phyloP scores from a whole-genome alignment of 2,797 vertebrate species.

The Phataginus tricuspis region DNA sequence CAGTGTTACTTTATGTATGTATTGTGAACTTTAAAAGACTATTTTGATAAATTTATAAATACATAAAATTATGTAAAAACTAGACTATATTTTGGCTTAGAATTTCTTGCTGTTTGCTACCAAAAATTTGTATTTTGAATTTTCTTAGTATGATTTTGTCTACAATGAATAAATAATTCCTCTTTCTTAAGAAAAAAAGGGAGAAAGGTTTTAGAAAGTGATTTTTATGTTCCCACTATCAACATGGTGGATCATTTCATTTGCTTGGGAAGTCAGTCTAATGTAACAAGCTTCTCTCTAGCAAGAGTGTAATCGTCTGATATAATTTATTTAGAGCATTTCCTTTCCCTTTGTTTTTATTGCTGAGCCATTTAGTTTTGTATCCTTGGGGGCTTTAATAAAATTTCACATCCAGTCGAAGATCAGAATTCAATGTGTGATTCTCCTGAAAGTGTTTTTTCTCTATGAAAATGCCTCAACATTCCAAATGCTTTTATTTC shows the following conservation, averaged over 20 bases:
- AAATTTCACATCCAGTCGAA: conserved; percentile 13
- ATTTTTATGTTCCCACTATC: conserved; percentile 62
- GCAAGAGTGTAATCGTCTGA: not conserved
- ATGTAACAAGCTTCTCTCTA: conserved; percentile 47
- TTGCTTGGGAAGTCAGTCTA: conserved; percentile 57
- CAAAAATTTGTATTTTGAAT: conserved; percentile 84
- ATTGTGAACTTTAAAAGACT: conserved; percentile 82
- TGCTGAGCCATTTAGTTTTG: conserved; percentile 4
- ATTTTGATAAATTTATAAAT: conserved; percentile 86
- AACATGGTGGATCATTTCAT: conserved; percentile 39
- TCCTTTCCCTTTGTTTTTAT: not conserved
- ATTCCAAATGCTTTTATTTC: conserved; percentile 54
- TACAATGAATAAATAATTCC: conserved; percentile 56
- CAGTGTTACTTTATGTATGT: conserved; percentile 86
- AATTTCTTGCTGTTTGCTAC: conserved; percentile 83
- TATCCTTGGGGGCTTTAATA: not conserved
- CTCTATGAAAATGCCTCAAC: not conserved
- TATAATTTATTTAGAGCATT: not conserved
- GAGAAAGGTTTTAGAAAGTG: conserved; percentile 57
- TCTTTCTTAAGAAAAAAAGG: conserved; percentile 44
- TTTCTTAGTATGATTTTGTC: conserved; percentile 78
- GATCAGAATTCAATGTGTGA: conserved; percentile 31
- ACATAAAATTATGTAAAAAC: conserved; percentile 83
- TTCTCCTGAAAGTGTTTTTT: conserved; percentile 25
- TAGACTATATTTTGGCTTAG: conserved; percentile 88